Percentiles rank a stretch among this genome's conserved stretches.
Conservation (phyloP, 2,113 vertebrate species). For the Smithornis capensis region DNA sequence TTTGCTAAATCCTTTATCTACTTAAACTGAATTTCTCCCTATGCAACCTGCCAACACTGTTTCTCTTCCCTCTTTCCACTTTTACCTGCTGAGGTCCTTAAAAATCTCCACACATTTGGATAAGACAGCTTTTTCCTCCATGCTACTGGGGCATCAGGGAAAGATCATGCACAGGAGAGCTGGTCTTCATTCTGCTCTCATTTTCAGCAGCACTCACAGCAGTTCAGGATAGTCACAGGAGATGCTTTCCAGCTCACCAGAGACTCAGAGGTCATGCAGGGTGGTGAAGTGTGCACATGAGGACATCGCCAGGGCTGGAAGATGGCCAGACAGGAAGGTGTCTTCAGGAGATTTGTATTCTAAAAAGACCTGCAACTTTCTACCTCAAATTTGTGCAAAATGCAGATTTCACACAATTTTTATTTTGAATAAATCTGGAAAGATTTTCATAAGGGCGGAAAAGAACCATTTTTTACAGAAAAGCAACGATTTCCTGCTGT, state of each 20-base stretch:
- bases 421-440: neutral
- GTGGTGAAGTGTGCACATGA: neutral
- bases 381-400: neutral
- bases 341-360: neutral
- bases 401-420: neutral
- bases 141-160: neutral
- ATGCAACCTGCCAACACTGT: neutral
- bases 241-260: neutral
- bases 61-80: neutral
- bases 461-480: neutral
- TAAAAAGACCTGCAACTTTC: neutral
- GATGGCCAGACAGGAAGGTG: neutral
- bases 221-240: neutral
- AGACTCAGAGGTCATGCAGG: neutral
- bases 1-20: neutral
- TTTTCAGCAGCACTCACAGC: neutral
- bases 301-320: neutral
- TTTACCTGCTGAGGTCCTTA: neutral
- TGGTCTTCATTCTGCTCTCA: neutral
- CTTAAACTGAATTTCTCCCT: neutral
- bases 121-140: neutral
- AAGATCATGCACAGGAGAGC: neutral
- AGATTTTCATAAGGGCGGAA: neutral
- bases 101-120: neutral
- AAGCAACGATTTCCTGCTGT: neutral